Evolutionary conservation across 2,797 vertebrate genomes (phyloP).

Genomic region (Brachyalestes nurse): DNA sequence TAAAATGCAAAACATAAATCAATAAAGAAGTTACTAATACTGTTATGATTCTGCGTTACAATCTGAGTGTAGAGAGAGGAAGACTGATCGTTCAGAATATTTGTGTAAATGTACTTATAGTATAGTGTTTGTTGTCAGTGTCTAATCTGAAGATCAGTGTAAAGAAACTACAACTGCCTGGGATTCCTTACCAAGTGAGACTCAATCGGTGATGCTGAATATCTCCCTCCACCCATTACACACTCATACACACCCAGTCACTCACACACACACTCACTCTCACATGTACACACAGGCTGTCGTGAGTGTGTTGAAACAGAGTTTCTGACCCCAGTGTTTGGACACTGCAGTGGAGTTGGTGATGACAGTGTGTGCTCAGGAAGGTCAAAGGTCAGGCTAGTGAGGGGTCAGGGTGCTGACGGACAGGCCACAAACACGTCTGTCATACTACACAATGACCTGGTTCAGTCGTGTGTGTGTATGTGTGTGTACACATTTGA

Average conservation of each 20-base stretch:
- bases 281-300: slow-evolving; percentile 34
- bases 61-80: no score
- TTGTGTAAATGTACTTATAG: no score
- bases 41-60: no score
- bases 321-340: slow-evolving; percentile 71
- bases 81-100: no score
- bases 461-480: slow-evolving; percentile 40
- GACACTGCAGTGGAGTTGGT: slow-evolving; percentile 69
- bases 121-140: slow-evolving; percentile 12
- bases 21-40: no score
- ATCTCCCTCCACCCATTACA: slow-evolving; percentile 4
- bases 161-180: slow-evolving; percentile 37
- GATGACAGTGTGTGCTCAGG: slow-evolving; percentile 80
- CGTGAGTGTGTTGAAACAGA: slow-evolving; percentile 57
- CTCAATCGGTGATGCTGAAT: slow-evolving; percentile 31
- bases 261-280: slow-evolving; percentile 9
- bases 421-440: slow-evolving; percentile 69
- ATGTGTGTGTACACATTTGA: slow-evolving; percentile 38
- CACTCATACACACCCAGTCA: slow-evolving; percentile 29
- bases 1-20: no score
- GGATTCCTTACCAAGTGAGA: slow-evolving; percentile 21
- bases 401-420: slow-evolving; percentile 62
- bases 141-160: background rate
- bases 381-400: slow-evolving; percentile 69
- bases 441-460: slow-evolving; percentile 64